phyloP scores from a whole-genome alignment of 2,113 vertebrate species.

The Gavia stellata region DNA sequence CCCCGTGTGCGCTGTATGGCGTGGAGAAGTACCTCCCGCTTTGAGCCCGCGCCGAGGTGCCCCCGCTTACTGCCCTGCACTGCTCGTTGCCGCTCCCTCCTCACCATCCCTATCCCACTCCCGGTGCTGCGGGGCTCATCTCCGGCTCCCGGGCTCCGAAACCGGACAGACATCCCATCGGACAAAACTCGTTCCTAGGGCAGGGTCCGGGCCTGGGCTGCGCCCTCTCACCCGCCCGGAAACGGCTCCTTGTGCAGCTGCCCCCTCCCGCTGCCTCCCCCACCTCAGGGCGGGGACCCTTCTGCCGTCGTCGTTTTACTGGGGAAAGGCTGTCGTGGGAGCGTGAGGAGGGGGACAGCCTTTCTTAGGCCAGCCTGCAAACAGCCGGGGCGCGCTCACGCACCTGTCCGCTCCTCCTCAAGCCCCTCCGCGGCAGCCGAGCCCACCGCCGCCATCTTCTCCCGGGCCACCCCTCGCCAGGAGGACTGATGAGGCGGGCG shows the following conservation, averaged over 20 bases:
- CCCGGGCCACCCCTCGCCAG: rapidly evolving
- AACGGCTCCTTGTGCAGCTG: too few relatives aligned
- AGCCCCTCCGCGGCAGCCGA: rapidly evolving
- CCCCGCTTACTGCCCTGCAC: rapidly evolving
- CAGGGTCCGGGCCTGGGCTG: background rate
- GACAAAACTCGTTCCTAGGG: background rate
- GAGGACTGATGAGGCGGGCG: background rate
- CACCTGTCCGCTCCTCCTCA: rapidly evolving
- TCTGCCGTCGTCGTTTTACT: too few relatives aligned
- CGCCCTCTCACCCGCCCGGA: background rate
- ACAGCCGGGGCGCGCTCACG: too few relatives aligned
- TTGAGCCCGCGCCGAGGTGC: rapidly evolving
- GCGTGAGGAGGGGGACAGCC: rapidly evolving
- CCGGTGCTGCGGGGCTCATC: rapidly evolving
- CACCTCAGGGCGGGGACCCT: background rate
- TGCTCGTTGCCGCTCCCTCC: background rate
- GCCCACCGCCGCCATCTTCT: rapidly evolving
- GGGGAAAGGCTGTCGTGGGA: rapidly evolving
- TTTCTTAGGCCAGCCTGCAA: too few relatives aligned
- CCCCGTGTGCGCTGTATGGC: rapidly evolving
- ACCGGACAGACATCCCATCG: background rate
- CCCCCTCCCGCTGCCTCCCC: too few relatives aligned
- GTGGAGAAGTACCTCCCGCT: background rate
- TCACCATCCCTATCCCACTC: background rate
- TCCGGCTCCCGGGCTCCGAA: too few relatives aligned